Evolutionary conservation across 2,113 vertebrate species (phyloP).

Genomic region (Urocynchramus pylzowi): DNA sequence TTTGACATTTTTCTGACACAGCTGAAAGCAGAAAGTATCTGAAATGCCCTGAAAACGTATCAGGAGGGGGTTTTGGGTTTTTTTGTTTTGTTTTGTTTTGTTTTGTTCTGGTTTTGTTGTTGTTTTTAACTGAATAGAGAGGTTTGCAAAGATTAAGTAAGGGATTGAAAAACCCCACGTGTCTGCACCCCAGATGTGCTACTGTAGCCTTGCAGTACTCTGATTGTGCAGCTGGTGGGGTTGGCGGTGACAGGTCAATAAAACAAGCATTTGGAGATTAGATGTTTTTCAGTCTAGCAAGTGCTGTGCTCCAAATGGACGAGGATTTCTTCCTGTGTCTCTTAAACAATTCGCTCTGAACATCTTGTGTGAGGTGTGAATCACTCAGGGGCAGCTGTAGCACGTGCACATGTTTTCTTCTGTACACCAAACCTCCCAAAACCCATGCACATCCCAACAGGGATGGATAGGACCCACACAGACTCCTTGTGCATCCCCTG

Average conservation of each 20-base stretch:
- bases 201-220: neutral
- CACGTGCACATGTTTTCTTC: neutral
- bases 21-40: neutral
- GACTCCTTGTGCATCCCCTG: accelerated
- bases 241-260: neutral
- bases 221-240: neutral
- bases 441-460: accelerated
- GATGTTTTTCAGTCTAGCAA: neutral
- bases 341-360: neutral
- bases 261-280: neutral
- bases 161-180: neutral
- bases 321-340: neutral
- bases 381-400: neutral
- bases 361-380: neutral
- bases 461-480: neutral
- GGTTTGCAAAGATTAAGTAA: neutral
- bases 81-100: neutral
- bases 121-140: neutral
- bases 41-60: neutral
- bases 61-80: neutral
- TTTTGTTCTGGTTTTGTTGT: neutral
- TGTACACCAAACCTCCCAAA: neutral
- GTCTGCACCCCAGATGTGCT: neutral
- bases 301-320: neutral
- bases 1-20: neutral